These are phyloP conservation scores for Dryoscopus gambensis DNA, from an alignment of 2,113 vertebrate genomes.

Conservation along the genomic window DNA sequence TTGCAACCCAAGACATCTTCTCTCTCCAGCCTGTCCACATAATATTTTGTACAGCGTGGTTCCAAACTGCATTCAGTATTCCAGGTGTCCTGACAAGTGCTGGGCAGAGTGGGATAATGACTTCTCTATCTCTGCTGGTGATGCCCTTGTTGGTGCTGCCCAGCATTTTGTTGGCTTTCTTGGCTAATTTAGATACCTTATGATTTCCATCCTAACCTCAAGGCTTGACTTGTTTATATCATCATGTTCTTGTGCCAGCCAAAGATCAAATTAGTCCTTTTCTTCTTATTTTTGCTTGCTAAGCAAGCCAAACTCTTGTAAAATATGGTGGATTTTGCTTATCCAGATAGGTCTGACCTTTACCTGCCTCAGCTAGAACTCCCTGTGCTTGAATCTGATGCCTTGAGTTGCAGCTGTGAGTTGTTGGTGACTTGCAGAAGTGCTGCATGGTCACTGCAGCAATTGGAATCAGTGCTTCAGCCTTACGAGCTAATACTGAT, in stretches of 20 bases:
- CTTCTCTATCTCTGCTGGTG: not conserved
- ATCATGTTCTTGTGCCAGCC: not conserved
- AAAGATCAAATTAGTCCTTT: not conserved
- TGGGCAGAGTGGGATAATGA: not conserved
- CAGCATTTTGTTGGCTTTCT: not conserved
- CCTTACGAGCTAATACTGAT: not conserved
- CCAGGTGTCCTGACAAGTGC: not conserved
- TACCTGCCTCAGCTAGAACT: not conserved
- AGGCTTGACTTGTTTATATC: not conserved
- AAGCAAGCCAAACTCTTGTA: not conserved
- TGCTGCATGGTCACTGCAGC: not conserved
- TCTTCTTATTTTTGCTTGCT: not conserved
- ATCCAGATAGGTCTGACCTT: not conserved
- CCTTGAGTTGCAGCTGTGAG: not conserved
- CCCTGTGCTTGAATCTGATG: not conserved
- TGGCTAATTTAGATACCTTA: not conserved
- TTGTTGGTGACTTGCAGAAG: not conserved
- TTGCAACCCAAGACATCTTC: too few species aligned
- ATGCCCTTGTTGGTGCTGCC: not conserved
- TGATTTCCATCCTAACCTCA: not conserved
- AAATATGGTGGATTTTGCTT: not conserved
- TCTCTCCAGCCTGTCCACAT: not conserved
- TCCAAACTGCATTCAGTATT: not conserved
- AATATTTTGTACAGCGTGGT: accelerated
- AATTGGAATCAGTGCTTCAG: not conserved